Evolutionary conservation across 2,888 invertebrate species (phyloP).

Genomic region (Oscheius sp.): DNA sequence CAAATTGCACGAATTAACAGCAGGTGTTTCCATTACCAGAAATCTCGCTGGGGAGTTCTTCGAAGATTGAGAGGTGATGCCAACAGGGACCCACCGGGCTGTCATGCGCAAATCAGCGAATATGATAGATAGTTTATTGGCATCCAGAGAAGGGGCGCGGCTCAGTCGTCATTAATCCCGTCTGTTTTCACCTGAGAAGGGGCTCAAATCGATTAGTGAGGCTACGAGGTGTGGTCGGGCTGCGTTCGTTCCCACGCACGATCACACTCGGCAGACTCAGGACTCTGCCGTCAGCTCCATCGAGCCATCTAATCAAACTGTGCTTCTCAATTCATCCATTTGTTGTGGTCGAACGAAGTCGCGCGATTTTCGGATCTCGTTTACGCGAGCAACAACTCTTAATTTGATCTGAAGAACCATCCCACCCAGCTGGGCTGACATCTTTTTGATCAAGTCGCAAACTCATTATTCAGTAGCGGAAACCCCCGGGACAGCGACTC

Average conservation of each 20-base stretch:
- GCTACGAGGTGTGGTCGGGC: constrained; percentile 25
- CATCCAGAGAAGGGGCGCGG: constrained; percentile 24
- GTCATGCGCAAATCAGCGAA: neutral
- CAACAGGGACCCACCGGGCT: neutral
- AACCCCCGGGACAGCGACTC: constrained; percentile 19
- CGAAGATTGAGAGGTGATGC: neutral
- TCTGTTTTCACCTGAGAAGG: constrained; percentile 29
- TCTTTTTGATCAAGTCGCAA: constrained; percentile 15
- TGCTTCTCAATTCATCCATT: neutral
- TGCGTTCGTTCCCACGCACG: constrained; percentile 31
- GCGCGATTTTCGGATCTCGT: too few relatives aligned
- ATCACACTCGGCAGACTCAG: constrained; percentile 23
- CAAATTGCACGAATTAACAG: neutral
- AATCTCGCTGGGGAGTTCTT: neutral
- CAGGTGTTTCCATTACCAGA: neutral
- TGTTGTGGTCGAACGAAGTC: constrained; percentile 2
- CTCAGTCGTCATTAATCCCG: constrained; percentile 28
- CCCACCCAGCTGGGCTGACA: neutral
- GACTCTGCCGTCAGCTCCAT: constrained; percentile 6
- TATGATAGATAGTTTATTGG: constrained; percentile 7
- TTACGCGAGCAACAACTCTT: too few relatives aligned
- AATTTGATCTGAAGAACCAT: neutral
- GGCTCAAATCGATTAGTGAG: constrained; percentile 29
- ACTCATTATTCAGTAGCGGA: neutral
- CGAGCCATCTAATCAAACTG: neutral